phyloP scores from a whole-genome alignment of 1,140 invertebrate species.

The Drosophila leontia region DNA sequence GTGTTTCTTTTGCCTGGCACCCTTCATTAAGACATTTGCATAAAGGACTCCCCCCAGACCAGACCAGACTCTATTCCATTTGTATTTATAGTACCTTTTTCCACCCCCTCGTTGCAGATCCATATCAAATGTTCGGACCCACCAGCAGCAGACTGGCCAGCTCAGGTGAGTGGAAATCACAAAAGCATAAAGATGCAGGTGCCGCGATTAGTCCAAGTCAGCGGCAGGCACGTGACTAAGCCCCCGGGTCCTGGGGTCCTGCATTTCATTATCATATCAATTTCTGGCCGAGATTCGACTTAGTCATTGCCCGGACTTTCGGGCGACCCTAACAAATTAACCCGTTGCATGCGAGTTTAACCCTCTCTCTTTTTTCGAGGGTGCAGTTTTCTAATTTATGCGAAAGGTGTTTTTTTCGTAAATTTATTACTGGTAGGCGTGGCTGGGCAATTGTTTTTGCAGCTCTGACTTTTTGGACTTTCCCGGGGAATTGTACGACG shows the following conservation, averaged over 20 bases:
- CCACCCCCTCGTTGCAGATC: constrained; percentile 90
- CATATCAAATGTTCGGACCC: constrained; percentile 98
- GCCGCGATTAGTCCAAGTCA: constrained; percentile 67
- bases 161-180: constrained; percentile 89
- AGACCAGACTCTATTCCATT: constrained; percentile 33
- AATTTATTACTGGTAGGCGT: constrained; percentile 77
- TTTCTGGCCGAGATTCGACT: constrained; percentile 76
- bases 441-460: constrained; percentile 70
- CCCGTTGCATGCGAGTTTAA: constrained; percentile 75
- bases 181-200: constrained; percentile 85
- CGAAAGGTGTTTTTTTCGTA: constrained; percentile 75
- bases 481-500: constrained; percentile 36
- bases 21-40: constrained; percentile 79
- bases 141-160: constrained; percentile 96
- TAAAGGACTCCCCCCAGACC: constrained; percentile 33
- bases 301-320: constrained; percentile 49
- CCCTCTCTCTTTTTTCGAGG: constrained; percentile 32
- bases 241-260: not conserved
- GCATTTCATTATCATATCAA: constrained; percentile 82
- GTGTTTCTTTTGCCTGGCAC: constrained; percentile 28
- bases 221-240: constrained; percentile 33
- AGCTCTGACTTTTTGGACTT: constrained; percentile 37
- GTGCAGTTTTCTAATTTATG: constrained; percentile 77
- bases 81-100: constrained; percentile 12
- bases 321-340: constrained; percentile 78